Conservation (phyloP, 2,888 invertebrate species). For the Caenorhabditis sp. region DNA sequence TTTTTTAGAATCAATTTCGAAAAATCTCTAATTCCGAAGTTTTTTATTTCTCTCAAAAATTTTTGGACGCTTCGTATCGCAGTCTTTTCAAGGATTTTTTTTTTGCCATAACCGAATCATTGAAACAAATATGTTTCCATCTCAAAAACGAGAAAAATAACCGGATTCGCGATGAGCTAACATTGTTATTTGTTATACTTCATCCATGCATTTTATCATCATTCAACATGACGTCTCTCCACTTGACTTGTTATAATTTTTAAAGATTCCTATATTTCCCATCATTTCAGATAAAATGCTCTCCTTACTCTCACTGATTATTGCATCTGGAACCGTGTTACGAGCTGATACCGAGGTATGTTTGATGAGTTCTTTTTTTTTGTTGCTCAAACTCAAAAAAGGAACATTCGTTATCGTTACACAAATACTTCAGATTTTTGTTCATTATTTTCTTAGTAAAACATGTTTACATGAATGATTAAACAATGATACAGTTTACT, state of each 20-base stretch:
- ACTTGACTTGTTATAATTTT: background rate
- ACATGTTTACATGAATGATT: background rate
- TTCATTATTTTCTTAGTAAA: background rate
- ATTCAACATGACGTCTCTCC: background rate
- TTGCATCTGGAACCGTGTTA: constrained; percentile 68
- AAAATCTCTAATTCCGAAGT: too few relatives aligned
- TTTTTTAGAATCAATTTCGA: too few relatives aligned
- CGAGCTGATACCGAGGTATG: constrained; percentile 65
- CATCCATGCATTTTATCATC: background rate
- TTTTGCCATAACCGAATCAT: background rate
- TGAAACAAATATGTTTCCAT: background rate
- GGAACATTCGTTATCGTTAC: constrained; percentile 8
- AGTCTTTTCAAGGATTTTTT: background rate
- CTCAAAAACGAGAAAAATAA: background rate
- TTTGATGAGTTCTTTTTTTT: background rate
- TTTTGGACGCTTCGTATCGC: too few relatives aligned
- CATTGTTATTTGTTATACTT: background rate
- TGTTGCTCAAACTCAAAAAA: background rate
- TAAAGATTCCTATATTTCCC: background rate
- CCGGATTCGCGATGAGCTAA: constrained; percentile 1
- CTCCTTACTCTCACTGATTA: constrained; percentile 66
- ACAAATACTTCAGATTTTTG: constrained; percentile 9
- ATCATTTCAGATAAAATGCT: constrained; percentile 48
- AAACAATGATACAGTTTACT: background rate
- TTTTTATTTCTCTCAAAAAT: too few relatives aligned